Base-by-base conservation (phyloP, 2,797 vertebrate genomes). In the Halcyon chelicuti region DNA sequence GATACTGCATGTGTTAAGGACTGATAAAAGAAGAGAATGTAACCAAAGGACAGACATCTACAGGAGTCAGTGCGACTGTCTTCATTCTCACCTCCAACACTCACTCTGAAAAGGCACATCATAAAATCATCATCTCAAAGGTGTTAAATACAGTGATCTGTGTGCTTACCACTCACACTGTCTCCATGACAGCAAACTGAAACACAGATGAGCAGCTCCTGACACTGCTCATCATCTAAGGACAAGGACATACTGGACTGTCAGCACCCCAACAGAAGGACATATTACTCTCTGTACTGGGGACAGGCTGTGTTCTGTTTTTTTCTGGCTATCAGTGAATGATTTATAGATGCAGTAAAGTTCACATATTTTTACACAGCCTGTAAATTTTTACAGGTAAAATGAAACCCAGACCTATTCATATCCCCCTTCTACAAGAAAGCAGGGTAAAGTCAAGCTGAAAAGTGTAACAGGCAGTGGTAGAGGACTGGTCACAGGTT, bases 1-100 rank as follows among this genome's bases (percentile, higher is more conserved):
- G 46, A 33, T 7, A 8, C 4, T 3, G 0, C 3, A 0, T 3
- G 20, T 47, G 47, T 25, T 61, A 86, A 54, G 31, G 11, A 28
- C 33, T 61, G 35, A 20, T 55, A 47, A 75, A 91, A 82, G 21
- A 81, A 80, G 37, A 57, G 18, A 22, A 26, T 1, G 20, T 37
- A 65, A 26, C 26, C 51, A 77, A 62, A 72, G 71, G 19, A 67
- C 72, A 86, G 52, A 11, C 18, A 74, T 54, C 42, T 11, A 78
- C 35, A 52, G 62, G 10, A 26, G 29, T 60, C 0, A 0, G 18
- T 29, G 25, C 26, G 49, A 7, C 66, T 25, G 19, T 42, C 28
- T 16, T 70, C 51, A 19, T 81, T 75, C 40, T 37, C 65, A 28
- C 11, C 23, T 82, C 58, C 47, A 84, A 18, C 47, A 18, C 28